Conservation (phyloP, 23 tunicate genomes). For the Ascidia mentula region DNA sequence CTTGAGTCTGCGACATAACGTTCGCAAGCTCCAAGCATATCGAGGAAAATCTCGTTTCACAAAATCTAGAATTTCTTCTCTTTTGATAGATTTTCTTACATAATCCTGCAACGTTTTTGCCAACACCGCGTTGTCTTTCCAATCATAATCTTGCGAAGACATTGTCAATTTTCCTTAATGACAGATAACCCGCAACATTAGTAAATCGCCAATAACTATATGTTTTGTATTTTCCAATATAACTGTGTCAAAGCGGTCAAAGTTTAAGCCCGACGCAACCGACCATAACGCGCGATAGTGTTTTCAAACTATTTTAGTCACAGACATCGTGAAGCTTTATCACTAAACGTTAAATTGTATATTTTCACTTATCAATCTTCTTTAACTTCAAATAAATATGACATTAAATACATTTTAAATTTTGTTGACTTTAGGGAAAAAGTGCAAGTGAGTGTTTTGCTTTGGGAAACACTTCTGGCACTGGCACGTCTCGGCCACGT, state of each 20-base stretch:
- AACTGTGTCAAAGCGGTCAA: not conserved
- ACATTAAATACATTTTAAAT: no score
- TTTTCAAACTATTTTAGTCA: not conserved
- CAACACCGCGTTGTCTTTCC: conserved; percentile 13
- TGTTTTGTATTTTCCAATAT: not conserved
- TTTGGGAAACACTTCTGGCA: no score
- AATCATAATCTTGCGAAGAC: not conserved
- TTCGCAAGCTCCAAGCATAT: conserved; percentile 13
- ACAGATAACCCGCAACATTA: not conserved
- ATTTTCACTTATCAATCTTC: no score
- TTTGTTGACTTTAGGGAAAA: no score
- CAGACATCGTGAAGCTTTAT: no score
- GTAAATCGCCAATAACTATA: not conserved
- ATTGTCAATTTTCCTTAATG: not conserved
- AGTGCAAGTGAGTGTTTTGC: no score
- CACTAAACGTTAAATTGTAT: no score
- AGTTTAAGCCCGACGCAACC: not conserved
- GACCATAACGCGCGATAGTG: not conserved
- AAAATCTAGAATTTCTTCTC: conserved; percentile 10
- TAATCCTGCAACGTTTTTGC: not conserved
- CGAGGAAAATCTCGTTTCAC: conserved; percentile 11
- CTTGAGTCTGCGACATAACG: conserved; percentile 16
- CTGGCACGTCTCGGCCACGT: no score
- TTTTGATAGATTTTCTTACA: conserved; percentile 5
- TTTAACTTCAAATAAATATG: no score